Evolutionary conservation across 2,797 vertebrate species (phyloP), one percentile per base, ranked within the genome.

Genomic region (Mareca penelope): DNA sequence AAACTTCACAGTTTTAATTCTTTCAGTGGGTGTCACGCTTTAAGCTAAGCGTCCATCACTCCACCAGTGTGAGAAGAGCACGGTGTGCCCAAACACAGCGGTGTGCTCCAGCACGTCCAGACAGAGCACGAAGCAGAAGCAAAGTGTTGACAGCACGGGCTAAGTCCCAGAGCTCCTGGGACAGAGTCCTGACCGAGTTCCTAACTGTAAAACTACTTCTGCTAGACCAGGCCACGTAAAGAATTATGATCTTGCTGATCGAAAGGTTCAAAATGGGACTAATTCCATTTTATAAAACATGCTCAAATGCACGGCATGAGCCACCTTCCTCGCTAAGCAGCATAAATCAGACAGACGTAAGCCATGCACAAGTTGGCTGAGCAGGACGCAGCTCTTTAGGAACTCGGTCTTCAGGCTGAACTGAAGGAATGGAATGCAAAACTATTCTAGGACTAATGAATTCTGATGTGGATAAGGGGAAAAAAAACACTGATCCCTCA

Each of bases 111-210:
- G 40, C 5, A 31, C 16, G 37, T 87, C 69, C 50, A 52, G 86
- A 76, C 10, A 73, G 55, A 84, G 83, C 77, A 91, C 73, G 65
- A 93, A 89, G 85, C 59, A 88, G 70, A 75, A 94, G 82, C 40
- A 64, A 91, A 70, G 84, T 0, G 1, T 46, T 17, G 92, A 80
- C 29, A 92, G 68, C 63, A 87, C 2, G 29, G 39, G 48, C 71
- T 52, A 81, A 93, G 91, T 72, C 31, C 78, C 59, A 73, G 29
- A 21, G 60, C 4, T 48, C 22, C 48, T 14, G 23, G 23, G 46
- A 48, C 46, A 48, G 19, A 46, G 48, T 48, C 48, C 48, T 80
- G 50, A 91, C 40, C 72, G 71, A 56, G 80, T 71, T 95, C 61
- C 90, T 76, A 23, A 83, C 72, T 22, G 65, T 72, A 90, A 69